phyloP scores from a whole-genome alignment of 2,888 invertebrate species.

The Mesochorus sp. region DNA sequence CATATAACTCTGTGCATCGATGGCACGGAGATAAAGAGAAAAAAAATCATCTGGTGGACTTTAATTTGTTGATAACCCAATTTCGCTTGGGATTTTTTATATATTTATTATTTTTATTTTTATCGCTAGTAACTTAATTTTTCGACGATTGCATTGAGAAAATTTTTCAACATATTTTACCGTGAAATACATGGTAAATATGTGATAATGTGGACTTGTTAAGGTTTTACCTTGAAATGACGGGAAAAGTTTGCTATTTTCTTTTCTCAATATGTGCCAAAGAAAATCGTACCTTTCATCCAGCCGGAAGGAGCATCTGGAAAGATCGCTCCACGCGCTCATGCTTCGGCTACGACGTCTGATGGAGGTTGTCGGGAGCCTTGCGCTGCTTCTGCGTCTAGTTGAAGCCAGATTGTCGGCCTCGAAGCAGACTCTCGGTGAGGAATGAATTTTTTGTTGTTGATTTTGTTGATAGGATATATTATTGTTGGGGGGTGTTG shows the following conservation, averaged over 20 bases:
- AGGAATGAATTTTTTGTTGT: slow-evolving; percentile 69
- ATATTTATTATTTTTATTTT: neutral
- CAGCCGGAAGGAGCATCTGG: slow-evolving; percentile 91
- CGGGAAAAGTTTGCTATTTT: no score
- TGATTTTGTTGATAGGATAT: slow-evolving; percentile 50
- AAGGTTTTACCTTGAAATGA: no score
- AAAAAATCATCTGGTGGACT: no score
- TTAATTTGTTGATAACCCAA: no score
- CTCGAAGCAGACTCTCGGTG: slow-evolving; percentile 86
- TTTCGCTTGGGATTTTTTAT: no score
- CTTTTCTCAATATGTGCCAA: no score
- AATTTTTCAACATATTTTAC: no score
- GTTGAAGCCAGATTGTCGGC: slow-evolving; percentile 78
- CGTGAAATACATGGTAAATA: no score
- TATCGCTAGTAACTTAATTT: neutral
- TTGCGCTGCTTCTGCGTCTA: slow-evolving; percentile 76
- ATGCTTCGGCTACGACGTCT: slow-evolving; percentile 86
- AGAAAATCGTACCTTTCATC: slow-evolving; percentile 89
- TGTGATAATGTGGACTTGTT: no score
- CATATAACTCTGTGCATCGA: no score
- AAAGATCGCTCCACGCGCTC: slow-evolving; percentile 95
- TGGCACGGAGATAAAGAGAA: no score
- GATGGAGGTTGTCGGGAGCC: slow-evolving; percentile 76
- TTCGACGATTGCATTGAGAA: no score
- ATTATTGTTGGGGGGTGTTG: slow-evolving; percentile 74